Evolutionary conservation across 2,113 vertebrate species (phyloP).

Genomic region (Galeopterus variegatus): DNA sequence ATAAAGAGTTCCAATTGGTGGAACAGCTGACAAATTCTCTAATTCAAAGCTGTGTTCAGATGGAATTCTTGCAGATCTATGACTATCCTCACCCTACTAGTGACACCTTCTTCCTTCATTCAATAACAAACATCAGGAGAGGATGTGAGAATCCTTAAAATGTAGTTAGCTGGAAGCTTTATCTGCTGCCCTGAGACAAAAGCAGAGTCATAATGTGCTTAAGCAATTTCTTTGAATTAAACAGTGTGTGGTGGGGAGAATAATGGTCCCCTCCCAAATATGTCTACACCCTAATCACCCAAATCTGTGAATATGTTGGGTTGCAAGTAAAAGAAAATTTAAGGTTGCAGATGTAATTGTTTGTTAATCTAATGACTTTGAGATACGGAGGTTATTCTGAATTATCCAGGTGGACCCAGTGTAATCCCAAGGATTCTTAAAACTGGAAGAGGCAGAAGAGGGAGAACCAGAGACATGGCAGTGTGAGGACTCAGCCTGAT

Average conservation of each 20-base stretch:
- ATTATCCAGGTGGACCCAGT: neutral
- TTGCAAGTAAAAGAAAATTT: neutral
- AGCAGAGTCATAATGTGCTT: neutral
- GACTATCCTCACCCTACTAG: neutral
- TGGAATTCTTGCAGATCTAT: neutral
- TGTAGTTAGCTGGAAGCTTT: neutral
- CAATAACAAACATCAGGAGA: neutral
- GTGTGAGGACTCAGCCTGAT: neutral
- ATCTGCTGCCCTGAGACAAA: neutral
- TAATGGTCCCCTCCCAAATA: neutral
- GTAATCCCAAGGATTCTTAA: neutral
- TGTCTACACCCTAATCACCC: neutral
- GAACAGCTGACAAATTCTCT: neutral
- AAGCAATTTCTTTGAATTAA: neutral
- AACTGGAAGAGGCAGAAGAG: neutral
- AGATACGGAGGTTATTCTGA: neutral
- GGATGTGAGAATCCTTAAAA: neutral
- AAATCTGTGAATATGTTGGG: neutral
- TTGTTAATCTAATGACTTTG: neutral
- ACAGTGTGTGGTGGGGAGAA: neutral
- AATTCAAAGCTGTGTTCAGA: neutral
- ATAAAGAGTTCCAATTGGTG: neutral
- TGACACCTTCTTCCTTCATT: neutral
- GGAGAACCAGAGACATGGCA: neutral
- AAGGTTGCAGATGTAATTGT: neutral